Evolutionary conservation across 2,888 invertebrate species (phyloP), one percentile per base, ranked within the genome.

Genomic region (Lycaena phlaeas): DNA sequence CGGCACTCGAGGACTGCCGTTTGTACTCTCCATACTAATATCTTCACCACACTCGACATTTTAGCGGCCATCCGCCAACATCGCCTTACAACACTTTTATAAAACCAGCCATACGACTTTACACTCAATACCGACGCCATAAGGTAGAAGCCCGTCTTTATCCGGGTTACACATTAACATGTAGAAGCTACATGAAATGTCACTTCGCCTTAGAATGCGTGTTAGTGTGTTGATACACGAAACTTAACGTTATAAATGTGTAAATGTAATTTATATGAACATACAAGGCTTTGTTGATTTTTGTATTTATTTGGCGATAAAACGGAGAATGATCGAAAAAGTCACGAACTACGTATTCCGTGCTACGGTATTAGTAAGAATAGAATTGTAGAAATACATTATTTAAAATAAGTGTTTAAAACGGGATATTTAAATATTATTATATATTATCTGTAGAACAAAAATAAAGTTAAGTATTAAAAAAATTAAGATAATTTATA

Each of bases 41-140:
- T 34, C 34, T 34, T 34, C 12, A 6, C 22, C 34, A 34, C 34
- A 34, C 34, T 34, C 43, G 39, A 44, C 41, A 44, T 47, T 49
- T 49, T 49, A 49, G 49, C 49, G 43, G 29, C 40, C 40, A 40
- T 43, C 42, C 41, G 43, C 47, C 49, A 49, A 39, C 42, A 22
- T 17, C 22, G 18, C 34, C 12, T 34, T 34, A 34, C 34, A 34
- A 34, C 17, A 34, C 34, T 17, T 34, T 31, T 12, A 10, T 17
- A 22, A 2, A 14, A 14, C 11, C 9, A 4, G 11, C 6, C 11
- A 34, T 4, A 22, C 17, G 9, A 34, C 6, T 34, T 18, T 34
- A 22, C 11, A 18, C 2, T 7, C 10, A 22, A 34, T 14, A 1
- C 2, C 11, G 1, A 34, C 3, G 34, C 1, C 1, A 11, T 34